Evolutionary conservation across 2,113 vertebrate species (phyloP).

Genomic region (Taxidea taxus): DNA sequence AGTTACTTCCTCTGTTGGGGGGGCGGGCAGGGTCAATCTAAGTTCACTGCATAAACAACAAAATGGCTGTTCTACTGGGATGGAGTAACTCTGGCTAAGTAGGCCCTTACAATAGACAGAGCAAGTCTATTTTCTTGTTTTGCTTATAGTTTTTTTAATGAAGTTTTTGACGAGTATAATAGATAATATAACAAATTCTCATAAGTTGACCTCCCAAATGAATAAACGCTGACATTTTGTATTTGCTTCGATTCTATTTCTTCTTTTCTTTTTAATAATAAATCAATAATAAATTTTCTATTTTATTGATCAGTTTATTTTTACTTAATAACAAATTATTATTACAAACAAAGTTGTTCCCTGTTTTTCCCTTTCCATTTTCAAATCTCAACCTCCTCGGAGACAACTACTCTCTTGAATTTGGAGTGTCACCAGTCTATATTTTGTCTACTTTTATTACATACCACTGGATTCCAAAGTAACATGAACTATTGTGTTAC

Average conservation of each 20-base stretch:
- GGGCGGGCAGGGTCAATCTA: no score
- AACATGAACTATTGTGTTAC: neutral
- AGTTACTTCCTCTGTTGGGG: no score
- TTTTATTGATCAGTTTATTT: neutral
- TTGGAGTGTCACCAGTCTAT: neutral
- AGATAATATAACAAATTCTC: neutral
- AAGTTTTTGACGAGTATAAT: neutral
- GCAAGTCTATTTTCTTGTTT: conserved; percentile 5
- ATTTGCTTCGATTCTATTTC: conserved; percentile 20
- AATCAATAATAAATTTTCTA: neutral
- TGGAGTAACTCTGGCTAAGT: no score
- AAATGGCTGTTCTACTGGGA: no score
- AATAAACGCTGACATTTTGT: neutral
- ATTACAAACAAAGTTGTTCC: neutral
- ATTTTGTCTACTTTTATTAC: neutral
- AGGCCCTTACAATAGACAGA: no score
- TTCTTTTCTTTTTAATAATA: neutral
- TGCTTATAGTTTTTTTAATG: neutral
- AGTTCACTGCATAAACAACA: no score
- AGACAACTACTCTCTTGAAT: neutral
- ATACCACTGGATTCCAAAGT: neutral
- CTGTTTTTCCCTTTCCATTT: neutral
- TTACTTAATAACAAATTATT: neutral
- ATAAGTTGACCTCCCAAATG: neutral
- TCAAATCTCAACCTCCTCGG: neutral